Percentiles rank a stretch among this genome's conserved stretches.
Conservation (phyloP, 1,140 invertebrate genomes). For the Trichonephila inaurata region DNA sequence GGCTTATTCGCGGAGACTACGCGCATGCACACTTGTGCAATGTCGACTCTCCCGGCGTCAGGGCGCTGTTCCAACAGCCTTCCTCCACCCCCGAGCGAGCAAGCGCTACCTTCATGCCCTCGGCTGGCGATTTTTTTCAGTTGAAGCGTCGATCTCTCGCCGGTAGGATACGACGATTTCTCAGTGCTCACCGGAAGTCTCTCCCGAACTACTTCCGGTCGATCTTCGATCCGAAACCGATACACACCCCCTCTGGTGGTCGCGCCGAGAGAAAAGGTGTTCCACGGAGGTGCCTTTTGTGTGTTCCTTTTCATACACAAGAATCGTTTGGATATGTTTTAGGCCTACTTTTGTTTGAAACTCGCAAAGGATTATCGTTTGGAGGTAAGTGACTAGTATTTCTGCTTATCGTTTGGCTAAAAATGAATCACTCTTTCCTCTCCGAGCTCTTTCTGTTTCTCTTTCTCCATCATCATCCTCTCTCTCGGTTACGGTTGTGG, state of each 20-base stretch:
- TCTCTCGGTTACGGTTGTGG: not conserved
- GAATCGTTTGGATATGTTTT: slow-evolving; percentile 21
- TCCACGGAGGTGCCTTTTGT: slow-evolving; percentile 8
- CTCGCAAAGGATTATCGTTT: slow-evolving; percentile 10
- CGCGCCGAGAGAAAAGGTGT: not conserved
- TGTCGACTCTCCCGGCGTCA: not conserved
- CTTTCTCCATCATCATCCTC: not conserved
- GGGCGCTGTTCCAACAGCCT: not conserved
- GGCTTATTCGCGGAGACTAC: not conserved
- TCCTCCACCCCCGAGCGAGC: not conserved
- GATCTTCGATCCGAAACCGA: slow-evolving; percentile 6
- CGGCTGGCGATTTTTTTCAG: not conserved
- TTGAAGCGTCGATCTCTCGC: not conserved
- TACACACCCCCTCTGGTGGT: not conserved
- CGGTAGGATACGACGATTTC: not conserved
- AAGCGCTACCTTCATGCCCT: not conserved
- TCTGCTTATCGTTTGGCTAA: not conserved
- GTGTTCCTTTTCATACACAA: slow-evolving; percentile 14
- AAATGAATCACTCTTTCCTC: not conserved
- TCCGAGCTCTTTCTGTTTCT: not conserved
- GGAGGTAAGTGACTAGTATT: not conserved
- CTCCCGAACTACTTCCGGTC: not conserved
- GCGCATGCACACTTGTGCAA: not conserved
- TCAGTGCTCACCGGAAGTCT: not conserved
- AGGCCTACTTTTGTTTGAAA: not conserved